A percentile compares a stretch with the other conserved stretches of the same genome.
These are phyloP conservation scores for Orussus abietinus DNA, from an alignment of 1,140 invertebrate species.

Conservation along the genomic window DNA sequence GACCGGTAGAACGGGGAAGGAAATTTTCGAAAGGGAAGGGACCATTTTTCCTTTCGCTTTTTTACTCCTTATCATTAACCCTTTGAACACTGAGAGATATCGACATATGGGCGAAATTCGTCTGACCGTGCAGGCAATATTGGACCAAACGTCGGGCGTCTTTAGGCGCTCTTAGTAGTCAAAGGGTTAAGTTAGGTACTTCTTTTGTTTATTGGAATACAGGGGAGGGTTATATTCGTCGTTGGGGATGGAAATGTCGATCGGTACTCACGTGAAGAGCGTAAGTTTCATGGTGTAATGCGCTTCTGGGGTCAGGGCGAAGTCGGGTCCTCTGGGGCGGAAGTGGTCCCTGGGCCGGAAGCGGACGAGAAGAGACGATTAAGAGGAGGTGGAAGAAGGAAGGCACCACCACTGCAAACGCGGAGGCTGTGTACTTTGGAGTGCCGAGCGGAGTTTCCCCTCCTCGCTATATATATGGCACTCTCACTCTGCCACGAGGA, in stretches of 20 bases:
- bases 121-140: too few relatives aligned
- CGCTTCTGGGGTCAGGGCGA: constrained; percentile 13
- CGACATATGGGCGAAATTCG: too few relatives aligned
- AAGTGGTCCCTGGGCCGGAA: constrained; percentile 17
- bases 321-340: constrained; percentile 4
- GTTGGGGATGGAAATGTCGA: constrained; percentile 10
- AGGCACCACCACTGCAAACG: constrained; percentile 40
- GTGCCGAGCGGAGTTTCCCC: constrained; percentile 41
- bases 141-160: too few relatives aligned
- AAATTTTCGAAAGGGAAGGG: too few relatives aligned
- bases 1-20: too few relatives aligned
- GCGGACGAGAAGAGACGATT: constrained; percentile 33
- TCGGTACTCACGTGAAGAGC: constrained; percentile 34
- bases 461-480: constrained; percentile 42
- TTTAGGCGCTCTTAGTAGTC: too few relatives aligned
- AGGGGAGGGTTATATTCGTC: too few relatives aligned
- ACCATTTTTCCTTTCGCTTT: too few relatives aligned
- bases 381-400: constrained; percentile 28
- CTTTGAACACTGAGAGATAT: too few relatives aligned
- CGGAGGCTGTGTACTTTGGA: constrained; percentile 46
- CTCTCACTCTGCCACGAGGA: constrained; percentile 35
- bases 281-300: constrained; percentile 31
- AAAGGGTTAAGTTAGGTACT: too few relatives aligned
- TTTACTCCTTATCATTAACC: too few relatives aligned
- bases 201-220: too few relatives aligned